Evolutionary conservation across 2,888 invertebrate species (phyloP).

Genomic region (Meganola albula): DNA sequence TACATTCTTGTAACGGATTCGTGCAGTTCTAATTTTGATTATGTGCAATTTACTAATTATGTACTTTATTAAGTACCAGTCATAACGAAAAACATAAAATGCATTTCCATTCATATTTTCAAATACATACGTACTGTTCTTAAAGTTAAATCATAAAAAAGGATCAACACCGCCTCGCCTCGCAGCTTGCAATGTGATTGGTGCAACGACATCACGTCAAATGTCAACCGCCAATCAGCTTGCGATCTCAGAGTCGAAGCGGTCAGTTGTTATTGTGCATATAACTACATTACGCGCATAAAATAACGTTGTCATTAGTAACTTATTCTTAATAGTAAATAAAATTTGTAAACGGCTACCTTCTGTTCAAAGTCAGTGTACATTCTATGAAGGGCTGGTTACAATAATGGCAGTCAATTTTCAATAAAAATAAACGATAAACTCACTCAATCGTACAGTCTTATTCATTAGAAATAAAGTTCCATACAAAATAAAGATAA

Average conservation of each 20-base stretch:
- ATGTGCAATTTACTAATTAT: slow-evolving; percentile 30
- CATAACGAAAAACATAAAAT: slow-evolving; percentile 17
- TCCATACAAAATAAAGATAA: slow-evolving; percentile 40
- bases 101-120: slow-evolving; percentile 18
- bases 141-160: no score
- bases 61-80: slow-evolving; percentile 23
- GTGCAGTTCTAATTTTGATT: slow-evolving; percentile 39
- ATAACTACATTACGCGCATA: no score
- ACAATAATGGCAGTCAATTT: slow-evolving; percentile 59
- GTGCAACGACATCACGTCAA: no score
- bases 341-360: slow-evolving; percentile 32
- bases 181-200: no score
- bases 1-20: slow-evolving; percentile 41
- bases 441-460: slow-evolving; percentile 65
- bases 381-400: slow-evolving; percentile 24
- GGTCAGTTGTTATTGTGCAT: no score
- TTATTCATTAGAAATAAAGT: slow-evolving; percentile 54
- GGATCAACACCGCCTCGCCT: no score
- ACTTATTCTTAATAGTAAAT: slow-evolving; percentile 29
- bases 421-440: slow-evolving; percentile 48
- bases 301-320: no score
- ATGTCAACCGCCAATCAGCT: no score
- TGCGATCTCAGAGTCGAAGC: no score
- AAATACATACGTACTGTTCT: no score
- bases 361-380: slow-evolving; percentile 29